These are phyloP conservation scores for Mormyrops boulengeri DNA, from an alignment of 2,797 vertebrate genomes.

Conservation along the genomic window DNA sequence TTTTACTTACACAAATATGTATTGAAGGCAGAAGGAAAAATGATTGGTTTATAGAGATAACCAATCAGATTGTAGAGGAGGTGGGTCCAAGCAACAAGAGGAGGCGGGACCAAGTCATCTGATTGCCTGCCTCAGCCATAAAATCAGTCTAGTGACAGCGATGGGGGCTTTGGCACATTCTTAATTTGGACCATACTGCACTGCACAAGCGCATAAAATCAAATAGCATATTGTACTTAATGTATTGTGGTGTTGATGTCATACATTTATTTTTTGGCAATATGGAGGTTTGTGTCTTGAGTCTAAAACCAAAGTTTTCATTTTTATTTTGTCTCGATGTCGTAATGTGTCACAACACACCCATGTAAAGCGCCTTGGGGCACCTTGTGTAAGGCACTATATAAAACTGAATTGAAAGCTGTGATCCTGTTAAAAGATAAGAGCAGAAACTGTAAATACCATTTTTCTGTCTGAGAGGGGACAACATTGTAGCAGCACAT, in stretches of 20 bases:
- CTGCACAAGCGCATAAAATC: too few species aligned
- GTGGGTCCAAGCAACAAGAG: neutral
- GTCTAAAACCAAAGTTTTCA: neutral
- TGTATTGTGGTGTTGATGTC: neutral
- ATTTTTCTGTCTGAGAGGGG: neutral
- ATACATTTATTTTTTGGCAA: neutral
- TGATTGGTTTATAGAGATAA: neutral
- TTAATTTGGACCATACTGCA: neutral
- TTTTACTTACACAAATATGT: neutral
- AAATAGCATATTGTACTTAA: neutral
- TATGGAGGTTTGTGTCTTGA: neutral
- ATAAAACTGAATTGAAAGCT: neutral
- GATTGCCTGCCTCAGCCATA: neutral
- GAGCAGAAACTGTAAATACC: neutral
- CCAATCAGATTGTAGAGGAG: neutral
- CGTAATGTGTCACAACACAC: neutral
- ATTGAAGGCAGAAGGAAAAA: neutral
- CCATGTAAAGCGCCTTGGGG: neutral
- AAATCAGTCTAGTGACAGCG: neutral
- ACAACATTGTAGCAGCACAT: neutral
- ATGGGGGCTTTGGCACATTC: neutral
- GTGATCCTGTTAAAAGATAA: neutral
- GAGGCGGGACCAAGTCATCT: neutral
- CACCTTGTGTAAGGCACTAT: neutral
- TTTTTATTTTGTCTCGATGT: neutral